Conservation (phyloP, 2,797 vertebrate species). For the Masticophis lateralis region DNA sequence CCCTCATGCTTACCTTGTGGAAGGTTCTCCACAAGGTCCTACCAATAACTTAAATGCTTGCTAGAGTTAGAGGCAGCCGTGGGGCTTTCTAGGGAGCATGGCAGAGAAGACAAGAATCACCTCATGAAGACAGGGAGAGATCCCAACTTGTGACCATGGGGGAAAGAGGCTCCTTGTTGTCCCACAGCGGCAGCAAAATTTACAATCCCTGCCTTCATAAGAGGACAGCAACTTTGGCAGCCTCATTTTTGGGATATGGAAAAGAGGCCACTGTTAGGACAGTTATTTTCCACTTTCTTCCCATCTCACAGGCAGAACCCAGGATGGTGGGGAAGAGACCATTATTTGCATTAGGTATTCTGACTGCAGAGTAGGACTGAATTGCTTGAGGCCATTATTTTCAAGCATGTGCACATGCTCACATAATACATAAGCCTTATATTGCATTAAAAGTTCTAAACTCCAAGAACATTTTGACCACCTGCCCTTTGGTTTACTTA, state of each 20-base stretch:
- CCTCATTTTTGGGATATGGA: neutral
- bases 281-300: neutral
- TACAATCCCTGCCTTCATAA: neutral
- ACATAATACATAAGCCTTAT: neutral
- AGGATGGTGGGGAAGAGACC: neutral
- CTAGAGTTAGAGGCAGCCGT: neutral
- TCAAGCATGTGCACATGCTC: neutral
- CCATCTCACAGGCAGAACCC: neutral
- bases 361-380: neutral
- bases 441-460: neutral
- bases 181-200: neutral
- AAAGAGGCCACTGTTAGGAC: neutral
- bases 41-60: neutral
- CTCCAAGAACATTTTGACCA: neutral
- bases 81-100: neutral
- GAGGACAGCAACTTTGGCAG: neutral
- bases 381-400: neutral
- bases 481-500: neutral
- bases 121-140: neutral
- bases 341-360: neutral
- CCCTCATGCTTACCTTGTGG: neutral
- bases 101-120: neutral
- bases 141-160: neutral
- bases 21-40: neutral
- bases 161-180: neutral